Conservation (phyloP, 35 echinoderm and acorn worm species). For the Apostichopus parvimensis region DNA sequence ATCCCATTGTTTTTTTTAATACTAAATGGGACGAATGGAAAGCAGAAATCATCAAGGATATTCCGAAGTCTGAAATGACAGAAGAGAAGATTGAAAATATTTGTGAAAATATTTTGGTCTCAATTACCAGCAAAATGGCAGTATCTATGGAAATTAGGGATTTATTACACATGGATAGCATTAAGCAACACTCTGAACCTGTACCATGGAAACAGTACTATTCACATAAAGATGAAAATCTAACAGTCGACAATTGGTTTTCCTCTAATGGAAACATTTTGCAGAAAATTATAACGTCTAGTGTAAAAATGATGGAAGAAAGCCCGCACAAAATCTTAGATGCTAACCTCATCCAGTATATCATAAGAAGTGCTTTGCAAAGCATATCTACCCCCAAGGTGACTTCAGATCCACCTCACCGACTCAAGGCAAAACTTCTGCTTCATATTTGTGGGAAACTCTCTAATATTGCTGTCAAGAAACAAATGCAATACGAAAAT, state of each 20-base stretch:
- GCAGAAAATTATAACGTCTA: background rate
- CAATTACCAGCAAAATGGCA: constrained; percentile 1
- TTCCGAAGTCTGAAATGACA: background rate
- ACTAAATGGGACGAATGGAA: background rate
- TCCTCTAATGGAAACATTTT: background rate
- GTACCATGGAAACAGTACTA: constrained; percentile 1
- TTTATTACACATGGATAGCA: background rate
- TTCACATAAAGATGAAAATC: background rate
- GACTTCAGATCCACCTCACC: background rate
- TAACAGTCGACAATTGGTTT: background rate
- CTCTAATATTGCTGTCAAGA: background rate
- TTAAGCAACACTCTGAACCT: background rate
- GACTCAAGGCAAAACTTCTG: background rate
- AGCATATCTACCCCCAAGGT: background rate
- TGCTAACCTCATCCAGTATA: constrained; percentile 8
- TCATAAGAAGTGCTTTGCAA: background rate
- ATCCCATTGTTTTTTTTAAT: background rate
- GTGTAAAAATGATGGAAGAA: background rate
- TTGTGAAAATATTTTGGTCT: constrained; percentile 2
- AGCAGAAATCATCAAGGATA: background rate
- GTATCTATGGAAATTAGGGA: background rate
- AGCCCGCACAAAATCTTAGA: background rate
- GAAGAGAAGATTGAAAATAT: background rate
- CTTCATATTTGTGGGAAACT: constrained; percentile 17
- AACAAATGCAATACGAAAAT: background rate